Base-by-base conservation (phyloP, 2,113 vertebrate genomes). In the Apistogramma diplotaenia region DNA sequence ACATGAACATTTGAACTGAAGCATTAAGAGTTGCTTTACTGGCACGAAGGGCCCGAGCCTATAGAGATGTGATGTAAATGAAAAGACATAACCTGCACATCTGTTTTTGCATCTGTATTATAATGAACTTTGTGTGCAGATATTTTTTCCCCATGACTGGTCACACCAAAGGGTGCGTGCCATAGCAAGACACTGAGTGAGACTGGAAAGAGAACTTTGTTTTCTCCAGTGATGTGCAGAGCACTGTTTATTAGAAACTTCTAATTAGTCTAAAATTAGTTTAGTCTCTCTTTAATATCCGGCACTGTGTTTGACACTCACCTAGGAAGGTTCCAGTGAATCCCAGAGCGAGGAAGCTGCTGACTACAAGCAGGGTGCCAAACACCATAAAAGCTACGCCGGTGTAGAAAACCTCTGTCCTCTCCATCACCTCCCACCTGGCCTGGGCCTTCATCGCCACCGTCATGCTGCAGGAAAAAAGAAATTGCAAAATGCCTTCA, bases 321-420 rank as follows among this genome's bases (percentile, higher is more conserved):
- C 98, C 98, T 49, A 99, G 91, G 92, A 98, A 99, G 0, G 98
- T 99, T 8, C 98, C 98, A 0, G 94, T 96, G 93, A 99, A 98
- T 49, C 98, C 98, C 89, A 99, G 92, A 0, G 96, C 96, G 3
- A 96, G 86, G 95, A 98, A 99, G 90, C 98, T 99, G 95, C 95
- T 96, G 51, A 96, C 62, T n/a, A 99, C 98, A 13, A 99, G 93
- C 53, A 97, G 4, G 2, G 89, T 90, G 27, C 98, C 98, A 1
- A 93, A 0, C 1, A 89, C 93, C 2, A 96, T 84, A 25, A 98
- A 55, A 13, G 13, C 84, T 3, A 94, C 80, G 2, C 98, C 97
- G 0, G 21, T 1, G 19, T 92, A 92, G 92, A 96, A 96, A 70
- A 93, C 89, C 2, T 56, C 81, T 0, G 46, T 83, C 27, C 74